These are phyloP conservation scores for Digitonthophagus gazella DNA, from an alignment of 2,888 invertebrate genomes.

Conservation along the genomic window DNA sequence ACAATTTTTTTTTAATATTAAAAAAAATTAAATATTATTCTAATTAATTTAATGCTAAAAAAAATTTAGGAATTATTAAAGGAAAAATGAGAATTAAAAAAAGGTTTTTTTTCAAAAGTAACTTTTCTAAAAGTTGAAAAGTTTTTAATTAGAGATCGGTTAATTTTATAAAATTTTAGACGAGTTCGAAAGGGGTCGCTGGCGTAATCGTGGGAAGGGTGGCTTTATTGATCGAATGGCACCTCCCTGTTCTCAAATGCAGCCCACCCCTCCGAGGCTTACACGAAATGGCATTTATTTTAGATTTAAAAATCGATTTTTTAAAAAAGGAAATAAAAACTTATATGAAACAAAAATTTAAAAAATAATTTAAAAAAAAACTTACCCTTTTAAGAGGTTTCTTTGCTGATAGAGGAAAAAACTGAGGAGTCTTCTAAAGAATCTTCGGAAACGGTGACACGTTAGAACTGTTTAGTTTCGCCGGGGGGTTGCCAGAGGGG, in stretches of 20 bases:
- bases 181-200: neutral
- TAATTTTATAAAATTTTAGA: neutral
- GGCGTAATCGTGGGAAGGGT: neutral
- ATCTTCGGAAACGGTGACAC: neutral
- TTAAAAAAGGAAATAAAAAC: conserved; percentile 35
- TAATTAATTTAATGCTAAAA: neutral
- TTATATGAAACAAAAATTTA: too few species aligned
- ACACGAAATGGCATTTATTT: neutral
- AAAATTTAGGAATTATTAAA: neutral
- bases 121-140: neutral
- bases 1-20: too few species aligned
- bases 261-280: neutral
- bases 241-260: neutral
- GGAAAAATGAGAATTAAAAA: neutral
- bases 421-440: too few species aligned
- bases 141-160: neutral
- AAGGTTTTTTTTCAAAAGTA: too few species aligned
- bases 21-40: too few species aligned
- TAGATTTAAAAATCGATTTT: neutral
- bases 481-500: conserved; percentile 27
- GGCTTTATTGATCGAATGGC: neutral
- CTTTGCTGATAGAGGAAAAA: neutral
- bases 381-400: neutral
- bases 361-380: too few species aligned
- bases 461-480: neutral